Conservation (phyloP, 2,888 invertebrate species). For the Parnassius mnemosyne region DNA sequence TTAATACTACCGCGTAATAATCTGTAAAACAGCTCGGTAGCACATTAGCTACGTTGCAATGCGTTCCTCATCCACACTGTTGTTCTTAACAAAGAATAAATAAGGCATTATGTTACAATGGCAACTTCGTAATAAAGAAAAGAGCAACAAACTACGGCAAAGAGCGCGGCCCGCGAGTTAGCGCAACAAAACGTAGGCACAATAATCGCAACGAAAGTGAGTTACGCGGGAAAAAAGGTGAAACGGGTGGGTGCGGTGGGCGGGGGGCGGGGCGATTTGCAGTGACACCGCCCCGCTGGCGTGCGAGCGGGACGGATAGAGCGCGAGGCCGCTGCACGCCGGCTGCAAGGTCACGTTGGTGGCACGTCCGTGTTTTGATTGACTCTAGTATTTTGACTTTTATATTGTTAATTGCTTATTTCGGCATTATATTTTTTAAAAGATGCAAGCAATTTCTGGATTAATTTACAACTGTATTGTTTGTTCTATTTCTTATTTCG, state of each 20-base stretch:
- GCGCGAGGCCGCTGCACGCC: slow-evolving; percentile 37
- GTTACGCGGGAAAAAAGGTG: slow-evolving; percentile 58
- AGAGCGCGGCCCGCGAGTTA: slow-evolving; percentile 15
- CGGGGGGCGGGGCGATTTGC: slow-evolving; percentile 63
- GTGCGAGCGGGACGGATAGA: slow-evolving; percentile 57
- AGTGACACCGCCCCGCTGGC: slow-evolving; percentile 32
- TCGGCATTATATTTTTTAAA: too few species aligned
- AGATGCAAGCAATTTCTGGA: too few species aligned
- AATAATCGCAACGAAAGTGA: slow-evolving; percentile 53
- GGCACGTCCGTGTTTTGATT: slow-evolving; percentile 30
- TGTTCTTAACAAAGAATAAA: slow-evolving; percentile 14
- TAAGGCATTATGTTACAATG: slow-evolving; percentile 14
- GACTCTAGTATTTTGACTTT: background rate
- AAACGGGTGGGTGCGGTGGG: slow-evolving; percentile 59
- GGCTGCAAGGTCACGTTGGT: slow-evolving; percentile 57
- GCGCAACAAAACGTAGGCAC: slow-evolving; percentile 37
- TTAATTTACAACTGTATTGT: too few species aligned
- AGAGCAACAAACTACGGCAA: slow-evolving; percentile 1
- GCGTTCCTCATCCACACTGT: background rate
- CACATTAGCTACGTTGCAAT: slow-evolving; percentile 16
- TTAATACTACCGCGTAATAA: too few species aligned
- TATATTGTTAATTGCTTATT: background rate
- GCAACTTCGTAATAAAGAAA: slow-evolving; percentile 16
- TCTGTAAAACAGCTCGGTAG: slow-evolving; percentile 23
- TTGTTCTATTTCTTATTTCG: too few species aligned